Conservation (phyloP, 2,797 vertebrate genomes). For the Aulostomus chinensis region DNA sequence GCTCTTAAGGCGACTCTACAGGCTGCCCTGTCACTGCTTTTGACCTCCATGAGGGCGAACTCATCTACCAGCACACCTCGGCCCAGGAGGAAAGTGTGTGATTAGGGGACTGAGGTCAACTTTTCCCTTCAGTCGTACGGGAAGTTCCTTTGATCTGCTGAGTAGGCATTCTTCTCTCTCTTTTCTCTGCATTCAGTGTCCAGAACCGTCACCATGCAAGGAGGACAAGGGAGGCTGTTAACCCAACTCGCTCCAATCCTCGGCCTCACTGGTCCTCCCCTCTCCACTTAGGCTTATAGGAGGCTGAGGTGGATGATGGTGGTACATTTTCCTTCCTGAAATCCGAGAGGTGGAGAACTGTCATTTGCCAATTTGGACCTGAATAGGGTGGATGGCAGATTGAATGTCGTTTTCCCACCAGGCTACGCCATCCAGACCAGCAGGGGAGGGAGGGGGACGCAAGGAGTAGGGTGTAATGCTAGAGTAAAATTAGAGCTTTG, state of each 20-base stretch:
- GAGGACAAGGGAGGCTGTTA: constrained; percentile 70
- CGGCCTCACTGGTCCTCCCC: constrained; percentile 34
- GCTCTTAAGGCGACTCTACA: too few species aligned
- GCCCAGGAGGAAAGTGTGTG: constrained; percentile 44
- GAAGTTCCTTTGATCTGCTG: constrained; percentile 70
- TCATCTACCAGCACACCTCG: constrained; percentile 20
- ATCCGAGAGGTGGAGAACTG: constrained; percentile 86
- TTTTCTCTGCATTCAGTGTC: constrained; percentile 62
- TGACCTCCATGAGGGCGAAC: constrained; percentile 50
- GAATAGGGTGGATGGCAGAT: constrained; percentile 84
- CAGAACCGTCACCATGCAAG: constrained; percentile 34
- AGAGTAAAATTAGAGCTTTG: constrained; percentile 90
- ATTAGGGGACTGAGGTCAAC: constrained; percentile 64
- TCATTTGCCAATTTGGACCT: constrained; percentile 92
- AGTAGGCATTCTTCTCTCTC: constrained; percentile 62
- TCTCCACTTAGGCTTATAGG: constrained; percentile 38
- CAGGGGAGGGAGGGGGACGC: constrained; percentile 75
- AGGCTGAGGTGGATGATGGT: constrained; percentile 41
- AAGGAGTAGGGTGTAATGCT: constrained; percentile 82
- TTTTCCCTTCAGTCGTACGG: constrained; percentile 43
- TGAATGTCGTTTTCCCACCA: constrained; percentile 94
- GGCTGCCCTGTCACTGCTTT: constrained; percentile 25
- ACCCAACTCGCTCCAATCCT: constrained; percentile 58
- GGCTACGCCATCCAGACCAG: constrained; percentile 83
- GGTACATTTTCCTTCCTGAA: constrained; percentile 81